Base-by-base conservation (phyloP, 92 coral and sea anemone genomes). In the Epizoanthus illoricatus region DNA sequence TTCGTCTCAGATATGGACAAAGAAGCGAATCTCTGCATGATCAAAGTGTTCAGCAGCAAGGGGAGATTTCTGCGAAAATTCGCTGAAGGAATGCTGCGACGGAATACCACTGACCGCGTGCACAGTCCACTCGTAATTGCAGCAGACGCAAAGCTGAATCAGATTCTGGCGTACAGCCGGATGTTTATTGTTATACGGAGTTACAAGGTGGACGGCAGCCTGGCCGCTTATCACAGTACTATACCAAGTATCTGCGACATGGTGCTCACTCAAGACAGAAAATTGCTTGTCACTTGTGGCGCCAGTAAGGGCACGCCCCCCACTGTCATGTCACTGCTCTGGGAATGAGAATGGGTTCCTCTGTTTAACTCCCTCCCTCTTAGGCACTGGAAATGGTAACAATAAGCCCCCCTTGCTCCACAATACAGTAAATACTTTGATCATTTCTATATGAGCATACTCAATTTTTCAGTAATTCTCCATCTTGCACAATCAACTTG, bases 1-100 rank as follows among this genome's bases (percentile, higher is more conserved):
- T 92, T 85, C 80, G 97, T 92, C 13, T 92, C 97, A 0, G 97
- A 92, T 74, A 84, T 88, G 71, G 97, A 92, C 83, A 92, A 90
- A 64, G 81, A 79, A 71, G 86, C 72, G 24, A 92, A 90, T 65
- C 83, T 89, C 47, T 92, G 93, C 59, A 90, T 88, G 93, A 90
- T 92, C 19, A 92, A 91, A 58, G 95, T 91, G 62, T 93, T 91
- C 59, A 91, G 86, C 82, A 64, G 69, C 69, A 42, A 80, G 9
- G 98, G 98, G 4, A 80, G 87, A 65, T 89, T 80, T 67, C 78
- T 91, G 62, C 76, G 93, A 33, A 81, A 87, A 21, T 92, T 92
- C 72, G 97, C 93, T 13, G 97, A 92, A 68, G 86, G 92, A 49
- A 92, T 90, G 92, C 75, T 92, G 41, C 86, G 88, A 72, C 84